Conservation (phyloP, 2,113 vertebrate species). For the Pseudopodoces humilis region DNA sequence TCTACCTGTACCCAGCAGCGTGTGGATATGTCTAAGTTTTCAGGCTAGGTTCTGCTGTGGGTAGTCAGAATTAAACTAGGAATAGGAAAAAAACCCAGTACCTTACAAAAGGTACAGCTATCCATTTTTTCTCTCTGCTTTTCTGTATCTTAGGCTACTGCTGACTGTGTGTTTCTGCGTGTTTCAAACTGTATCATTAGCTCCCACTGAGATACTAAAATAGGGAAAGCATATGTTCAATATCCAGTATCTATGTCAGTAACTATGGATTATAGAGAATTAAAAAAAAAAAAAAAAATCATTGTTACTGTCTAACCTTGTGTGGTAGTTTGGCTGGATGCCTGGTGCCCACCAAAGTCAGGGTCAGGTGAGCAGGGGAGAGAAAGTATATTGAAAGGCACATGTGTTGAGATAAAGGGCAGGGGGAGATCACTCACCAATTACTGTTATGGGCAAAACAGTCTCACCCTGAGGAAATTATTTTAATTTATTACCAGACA, state of each 20-base stretch:
- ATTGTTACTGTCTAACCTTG: not conserved
- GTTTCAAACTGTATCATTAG: not conserved
- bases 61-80: not conserved
- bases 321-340: not conserved
- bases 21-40: not conserved
- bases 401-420: not conserved
- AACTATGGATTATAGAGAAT: not conserved
- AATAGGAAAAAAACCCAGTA: not conserved
- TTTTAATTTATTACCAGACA: not conserved
- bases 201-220: not conserved
- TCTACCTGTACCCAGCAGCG: fast-evolving
- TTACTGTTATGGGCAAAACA: fast-evolving
- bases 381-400: not conserved
- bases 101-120: fast-evolving
- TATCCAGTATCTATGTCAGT: not conserved
- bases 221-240: not conserved
- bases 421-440: not conserved
- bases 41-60: not conserved
- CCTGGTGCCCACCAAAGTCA: not conserved
- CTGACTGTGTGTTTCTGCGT: not conserved
- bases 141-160: not conserved
- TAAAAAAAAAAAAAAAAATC: not conserved
- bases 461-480: not conserved
- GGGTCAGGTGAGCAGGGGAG: not conserved
- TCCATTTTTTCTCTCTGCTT: not conserved